A percentile compares a stretch with the other conserved stretches of the same genome.
phyloP scores from a whole-genome alignment of 37 sponge, comb jelly and placozoan species.

The Chondrosia reniformis region DNA sequence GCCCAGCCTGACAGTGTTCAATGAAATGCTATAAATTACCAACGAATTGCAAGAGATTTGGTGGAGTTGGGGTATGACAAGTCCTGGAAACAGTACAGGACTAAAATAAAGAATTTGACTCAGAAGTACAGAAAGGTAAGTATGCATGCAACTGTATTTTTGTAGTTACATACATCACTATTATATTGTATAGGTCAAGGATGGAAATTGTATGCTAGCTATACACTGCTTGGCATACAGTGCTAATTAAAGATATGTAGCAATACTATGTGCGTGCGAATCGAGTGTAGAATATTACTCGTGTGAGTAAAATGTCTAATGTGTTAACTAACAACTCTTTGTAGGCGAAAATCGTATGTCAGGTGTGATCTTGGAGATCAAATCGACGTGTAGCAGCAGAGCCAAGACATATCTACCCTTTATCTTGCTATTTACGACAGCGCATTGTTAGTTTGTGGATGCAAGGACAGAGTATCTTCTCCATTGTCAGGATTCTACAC shows the following conservation, averaged over 20 bases:
- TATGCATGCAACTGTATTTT: background rate
- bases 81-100: slow-evolving; percentile 26
- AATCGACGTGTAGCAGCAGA: no score
- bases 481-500: background rate
- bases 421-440: background rate
- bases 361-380: no score
- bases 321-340: no score
- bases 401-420: no score
- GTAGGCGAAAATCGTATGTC: no score
- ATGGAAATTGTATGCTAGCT: background rate
- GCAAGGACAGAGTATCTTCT: background rate
- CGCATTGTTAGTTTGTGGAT: background rate
- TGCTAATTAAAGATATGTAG: background rate
- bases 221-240: background rate
- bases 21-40: slow-evolving; percentile 12
- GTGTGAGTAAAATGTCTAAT: no score
- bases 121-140: slow-evolving; percentile 20
- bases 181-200: background rate
- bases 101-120: slow-evolving; percentile 30
- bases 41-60: slow-evolving; percentile 5
- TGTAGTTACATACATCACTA: no score
- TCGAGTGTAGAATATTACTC: no score
- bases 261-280: background rate
- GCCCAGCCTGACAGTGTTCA: slow-evolving; percentile 26
- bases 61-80: background rate